Conservation (phyloP, 2,797 vertebrate genomes). For the Acanthis flammea region DNA sequence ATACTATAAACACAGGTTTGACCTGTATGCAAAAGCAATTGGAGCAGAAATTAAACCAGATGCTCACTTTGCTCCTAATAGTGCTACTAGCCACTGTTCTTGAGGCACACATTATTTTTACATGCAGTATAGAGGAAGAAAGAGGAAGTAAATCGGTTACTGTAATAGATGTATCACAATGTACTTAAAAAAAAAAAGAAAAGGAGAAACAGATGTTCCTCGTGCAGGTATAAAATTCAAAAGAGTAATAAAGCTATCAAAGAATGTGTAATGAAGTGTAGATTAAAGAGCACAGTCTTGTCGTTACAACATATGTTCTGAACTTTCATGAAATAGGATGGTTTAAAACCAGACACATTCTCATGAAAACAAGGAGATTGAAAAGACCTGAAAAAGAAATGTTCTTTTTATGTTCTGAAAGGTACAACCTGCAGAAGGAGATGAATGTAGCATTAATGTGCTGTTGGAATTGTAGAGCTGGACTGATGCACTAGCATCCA, state of each 20-base stretch:
- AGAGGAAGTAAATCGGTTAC: not conserved
- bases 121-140: not conserved
- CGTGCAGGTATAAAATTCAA: constrained; percentile 36
- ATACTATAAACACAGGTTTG: not conserved
- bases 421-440: not conserved
- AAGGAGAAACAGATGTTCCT: not conserved
- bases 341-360: not conserved
- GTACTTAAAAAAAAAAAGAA: not conserved
- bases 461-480: not conserved
- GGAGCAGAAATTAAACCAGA: constrained; percentile 1
- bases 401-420: not conserved
- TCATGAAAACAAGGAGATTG: not conserved
- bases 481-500: not conserved
- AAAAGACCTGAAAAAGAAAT: not conserved
- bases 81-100: not conserved
- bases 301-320: not conserved
- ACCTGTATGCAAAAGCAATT: constrained; percentile 5
- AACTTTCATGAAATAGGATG: not conserved
- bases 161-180: not conserved
- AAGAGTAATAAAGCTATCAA: constrained; percentile 18
- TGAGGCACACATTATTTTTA: not conserved
- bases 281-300: constrained; percentile 13
- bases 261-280: not conserved
- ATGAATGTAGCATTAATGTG: not conserved
- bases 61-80: not conserved